Conservation (phyloP, 2,888 invertebrate species). For the Drosophila anomelani region DNA sequence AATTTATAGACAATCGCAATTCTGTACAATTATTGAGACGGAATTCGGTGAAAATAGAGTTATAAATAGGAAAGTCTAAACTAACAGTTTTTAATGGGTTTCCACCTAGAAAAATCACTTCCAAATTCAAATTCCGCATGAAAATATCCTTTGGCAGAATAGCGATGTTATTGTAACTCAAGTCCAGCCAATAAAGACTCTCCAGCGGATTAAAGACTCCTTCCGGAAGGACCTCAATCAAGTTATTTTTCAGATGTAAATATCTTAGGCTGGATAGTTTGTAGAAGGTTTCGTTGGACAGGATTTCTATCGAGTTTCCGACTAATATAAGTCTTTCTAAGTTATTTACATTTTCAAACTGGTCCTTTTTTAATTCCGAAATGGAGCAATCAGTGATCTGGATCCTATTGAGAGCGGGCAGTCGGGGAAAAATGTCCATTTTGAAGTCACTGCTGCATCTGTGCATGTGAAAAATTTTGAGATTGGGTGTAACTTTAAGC, state of each 20-base stretch:
- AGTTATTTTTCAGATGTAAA: background rate
- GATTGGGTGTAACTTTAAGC: background rate
- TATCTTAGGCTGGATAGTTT: background rate
- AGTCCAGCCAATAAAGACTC: background rate
- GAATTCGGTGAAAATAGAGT: too few species aligned
- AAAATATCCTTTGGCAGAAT: background rate
- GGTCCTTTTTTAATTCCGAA: background rate
- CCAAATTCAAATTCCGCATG: background rate
- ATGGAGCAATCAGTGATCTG: too few species aligned
- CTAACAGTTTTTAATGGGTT: background rate
- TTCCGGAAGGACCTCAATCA: background rate
- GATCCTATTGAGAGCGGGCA: too few species aligned
- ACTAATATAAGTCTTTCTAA: too few species aligned
- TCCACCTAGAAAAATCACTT: background rate
- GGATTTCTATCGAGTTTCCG: too few species aligned
- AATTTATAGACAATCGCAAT: background rate
- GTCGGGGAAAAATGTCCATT: too few species aligned
- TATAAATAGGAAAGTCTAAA: background rate
- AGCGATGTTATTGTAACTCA: background rate
- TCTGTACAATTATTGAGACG: background rate
- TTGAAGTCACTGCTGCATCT: too few species aligned
- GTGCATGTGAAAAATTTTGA: background rate
- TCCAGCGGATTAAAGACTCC: background rate
- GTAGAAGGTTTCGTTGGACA: background rate
- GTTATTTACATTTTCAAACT: too few species aligned